Conservation (phyloP, 2,888 invertebrate species). For the Pristionchus mayeri region DNA sequence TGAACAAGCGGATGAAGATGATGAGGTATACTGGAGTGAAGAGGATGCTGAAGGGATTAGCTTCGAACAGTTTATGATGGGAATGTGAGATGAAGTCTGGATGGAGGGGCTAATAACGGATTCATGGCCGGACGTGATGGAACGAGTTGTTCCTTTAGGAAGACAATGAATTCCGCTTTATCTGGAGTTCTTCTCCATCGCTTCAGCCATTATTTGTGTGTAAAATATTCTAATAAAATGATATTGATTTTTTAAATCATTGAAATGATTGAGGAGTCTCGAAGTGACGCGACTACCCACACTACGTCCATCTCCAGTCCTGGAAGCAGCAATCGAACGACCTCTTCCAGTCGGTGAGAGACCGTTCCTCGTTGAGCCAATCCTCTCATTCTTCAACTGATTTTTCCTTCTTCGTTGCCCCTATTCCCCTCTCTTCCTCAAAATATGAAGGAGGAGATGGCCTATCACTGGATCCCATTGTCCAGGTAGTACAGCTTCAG, state of each 20-base stretch:
- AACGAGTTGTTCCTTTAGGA: neutral
- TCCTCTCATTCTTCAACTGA: neutral
- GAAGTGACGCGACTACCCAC: slow-evolving; percentile 31
- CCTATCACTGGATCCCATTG: no score
- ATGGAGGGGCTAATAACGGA: neutral
- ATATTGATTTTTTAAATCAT: no score
- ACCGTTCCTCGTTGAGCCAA: no score
- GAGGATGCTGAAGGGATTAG: neutral
- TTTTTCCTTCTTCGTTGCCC: no score
- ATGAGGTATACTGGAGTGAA: slow-evolving; percentile 36
- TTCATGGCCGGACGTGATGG: neutral
- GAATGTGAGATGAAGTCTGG: neutral
- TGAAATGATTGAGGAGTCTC: neutral
- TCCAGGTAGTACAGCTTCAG: neutral
- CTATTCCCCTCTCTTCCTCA: no score
- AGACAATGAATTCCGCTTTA: neutral
- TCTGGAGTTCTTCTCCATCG: neutral
- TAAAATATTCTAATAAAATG: no score
- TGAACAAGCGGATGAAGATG: slow-evolving; percentile 1
- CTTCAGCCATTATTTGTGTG: no score
- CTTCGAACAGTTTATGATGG: neutral
- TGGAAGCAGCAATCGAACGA: neutral
- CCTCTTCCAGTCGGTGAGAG: neutral
- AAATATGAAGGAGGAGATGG: no score
- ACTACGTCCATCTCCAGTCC: slow-evolving; percentile 36